These are phyloP conservation scores for Theristicus caerulescens DNA, from an alignment of 2,113 vertebrate species.

Conservation along the genomic window DNA sequence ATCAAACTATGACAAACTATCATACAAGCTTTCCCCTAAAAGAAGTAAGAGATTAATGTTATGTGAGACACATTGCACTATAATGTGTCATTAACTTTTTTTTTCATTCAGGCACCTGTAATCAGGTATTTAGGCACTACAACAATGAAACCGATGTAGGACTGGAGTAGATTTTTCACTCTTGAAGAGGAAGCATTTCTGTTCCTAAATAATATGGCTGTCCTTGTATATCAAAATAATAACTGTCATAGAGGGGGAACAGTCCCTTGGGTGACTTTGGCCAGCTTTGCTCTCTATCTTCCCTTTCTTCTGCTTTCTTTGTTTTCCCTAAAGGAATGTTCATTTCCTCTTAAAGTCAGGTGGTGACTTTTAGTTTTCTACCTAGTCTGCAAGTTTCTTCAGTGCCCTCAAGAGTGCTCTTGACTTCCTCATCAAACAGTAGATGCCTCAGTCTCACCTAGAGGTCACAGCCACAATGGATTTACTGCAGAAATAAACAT, in stretches of 20 bases:
- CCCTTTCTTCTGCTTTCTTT: neutral
- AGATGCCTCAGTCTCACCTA: neutral
- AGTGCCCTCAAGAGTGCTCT: neutral
- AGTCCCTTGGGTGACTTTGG: neutral
- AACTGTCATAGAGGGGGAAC: neutral
- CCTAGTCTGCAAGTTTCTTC: neutral
- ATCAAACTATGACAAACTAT: neutral
- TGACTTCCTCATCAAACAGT: neutral
- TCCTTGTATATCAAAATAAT: neutral
- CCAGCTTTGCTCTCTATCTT: neutral
- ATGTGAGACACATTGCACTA: neutral
- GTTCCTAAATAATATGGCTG: neutral
- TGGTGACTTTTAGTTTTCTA: constrained; percentile 23
- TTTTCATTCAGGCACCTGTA: neutral
- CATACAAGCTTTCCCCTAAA: neutral
- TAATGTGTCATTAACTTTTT: neutral
- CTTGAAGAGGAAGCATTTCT: neutral
- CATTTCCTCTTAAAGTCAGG: constrained; percentile 8
- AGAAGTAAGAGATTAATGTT: neutral
- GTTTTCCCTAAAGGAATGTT: neutral
- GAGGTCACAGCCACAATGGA: neutral
- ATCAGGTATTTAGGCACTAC: neutral
- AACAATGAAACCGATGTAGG: neutral
- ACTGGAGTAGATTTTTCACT: neutral
- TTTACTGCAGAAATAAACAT: neutral